phyloP scores from a whole-genome alignment of 2,113 vertebrate species.

The Chunga burmeisteri region DNA sequence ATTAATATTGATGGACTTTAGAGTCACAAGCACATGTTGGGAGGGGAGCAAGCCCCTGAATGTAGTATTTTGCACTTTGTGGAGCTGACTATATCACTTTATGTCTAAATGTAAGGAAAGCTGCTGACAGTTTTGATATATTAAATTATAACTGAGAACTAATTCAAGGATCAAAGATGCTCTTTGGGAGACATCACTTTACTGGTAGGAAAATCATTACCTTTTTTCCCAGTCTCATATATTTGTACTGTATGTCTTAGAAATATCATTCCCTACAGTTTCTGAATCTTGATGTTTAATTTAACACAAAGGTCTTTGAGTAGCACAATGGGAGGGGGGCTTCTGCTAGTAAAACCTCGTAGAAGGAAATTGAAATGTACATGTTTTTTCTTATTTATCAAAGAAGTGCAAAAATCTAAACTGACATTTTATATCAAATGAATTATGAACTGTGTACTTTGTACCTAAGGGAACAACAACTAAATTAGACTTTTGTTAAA shows the following conservation, averaged over 20 bases:
- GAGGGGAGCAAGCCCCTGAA: background rate
- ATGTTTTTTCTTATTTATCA: conserved; percentile 79
- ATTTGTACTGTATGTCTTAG: conserved; percentile 65
- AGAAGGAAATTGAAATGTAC: conserved; percentile 78
- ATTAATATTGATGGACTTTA: conserved; percentile 34
- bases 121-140: conserved; percentile 38
- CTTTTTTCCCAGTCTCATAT: conserved; percentile 48
- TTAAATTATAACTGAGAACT: conserved; percentile 79
- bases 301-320: conserved; percentile 77
- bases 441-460: conserved; percentile 81
- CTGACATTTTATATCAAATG: conserved; percentile 82
- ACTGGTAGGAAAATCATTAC: conserved; percentile 59
- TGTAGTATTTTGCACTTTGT: conserved; percentile 54
- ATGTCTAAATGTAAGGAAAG: conserved; percentile 40
- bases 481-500: conserved; percentile 76
- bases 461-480: conserved; percentile 79
- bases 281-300: conserved; percentile 81
- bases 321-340: conserved; percentile 61
- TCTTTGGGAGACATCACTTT: conserved; percentile 67
- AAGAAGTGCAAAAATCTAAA: conserved; percentile 76
- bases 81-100: conserved; percentile 24
- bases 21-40: background rate
- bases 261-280: conserved; percentile 70
- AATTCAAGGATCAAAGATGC: conserved; percentile 77
- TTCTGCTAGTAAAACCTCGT: conserved; percentile 50